These are phyloP conservation scores for Nomada hirtipes DNA, from an alignment of 2,888 invertebrate species.

Conservation along the genomic window DNA sequence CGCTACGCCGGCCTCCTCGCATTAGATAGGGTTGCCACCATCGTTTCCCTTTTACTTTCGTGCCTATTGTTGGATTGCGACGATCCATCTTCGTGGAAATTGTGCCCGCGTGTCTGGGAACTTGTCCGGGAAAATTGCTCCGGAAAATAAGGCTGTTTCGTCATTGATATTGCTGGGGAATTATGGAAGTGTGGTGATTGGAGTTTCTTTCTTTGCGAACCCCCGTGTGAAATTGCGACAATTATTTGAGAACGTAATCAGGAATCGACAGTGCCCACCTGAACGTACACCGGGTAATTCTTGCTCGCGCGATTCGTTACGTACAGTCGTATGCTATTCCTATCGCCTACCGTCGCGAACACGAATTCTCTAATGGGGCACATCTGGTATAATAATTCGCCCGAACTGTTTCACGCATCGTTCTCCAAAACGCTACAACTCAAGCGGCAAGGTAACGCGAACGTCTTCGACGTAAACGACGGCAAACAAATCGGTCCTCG, in stretches of 20 bases:
- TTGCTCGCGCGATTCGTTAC: too few relatives aligned
- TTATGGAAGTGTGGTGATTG: not conserved
- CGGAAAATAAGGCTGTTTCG: not conserved
- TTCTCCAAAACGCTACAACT: not conserved
- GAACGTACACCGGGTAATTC: too few relatives aligned
- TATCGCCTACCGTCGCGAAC: too few relatives aligned
- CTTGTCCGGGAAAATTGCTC: constrained; percentile 12
- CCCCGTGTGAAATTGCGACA: too few relatives aligned
- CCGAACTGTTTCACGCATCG: not conserved
- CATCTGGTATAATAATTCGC: not conserved
- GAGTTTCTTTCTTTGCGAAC: too few relatives aligned
- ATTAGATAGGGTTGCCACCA: constrained; percentile 73
- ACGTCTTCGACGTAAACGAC: not conserved
- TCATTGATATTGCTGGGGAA: not conserved
- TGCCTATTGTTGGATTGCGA: constrained; percentile 66
- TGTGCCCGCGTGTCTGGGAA: constrained; percentile 32
- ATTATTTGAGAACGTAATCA: too few relatives aligned
- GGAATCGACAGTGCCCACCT: too few relatives aligned
- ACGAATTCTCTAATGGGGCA: too few relatives aligned
- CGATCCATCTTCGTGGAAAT: constrained; percentile 26
- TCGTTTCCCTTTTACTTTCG: constrained; percentile 75
- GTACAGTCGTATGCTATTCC: too few relatives aligned
- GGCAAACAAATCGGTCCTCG: not conserved
- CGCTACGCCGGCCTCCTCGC: constrained; percentile 41
- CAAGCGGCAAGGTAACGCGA: not conserved